These are phyloP conservation scores for Atta colombica DNA, from an alignment of 1,140 invertebrate genomes.

Conservation along the genomic window DNA sequence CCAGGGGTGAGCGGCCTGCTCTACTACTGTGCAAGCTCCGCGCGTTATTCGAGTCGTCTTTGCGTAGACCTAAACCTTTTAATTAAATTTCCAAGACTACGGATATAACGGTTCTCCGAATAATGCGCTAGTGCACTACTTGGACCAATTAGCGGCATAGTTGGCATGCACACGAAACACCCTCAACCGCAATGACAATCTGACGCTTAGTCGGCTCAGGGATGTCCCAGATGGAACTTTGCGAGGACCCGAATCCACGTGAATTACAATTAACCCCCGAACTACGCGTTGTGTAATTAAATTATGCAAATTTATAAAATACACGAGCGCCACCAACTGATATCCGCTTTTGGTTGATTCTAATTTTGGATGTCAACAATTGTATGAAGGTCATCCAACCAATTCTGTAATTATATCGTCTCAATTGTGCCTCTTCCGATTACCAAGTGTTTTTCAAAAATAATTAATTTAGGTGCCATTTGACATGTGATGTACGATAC, in stretches of 20 bases:
- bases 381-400: not conserved
- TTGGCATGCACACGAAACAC: constrained; percentile 3
- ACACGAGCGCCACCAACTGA: not conserved
- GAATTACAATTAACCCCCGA: constrained; percentile 27
- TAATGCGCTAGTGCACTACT: not conserved
- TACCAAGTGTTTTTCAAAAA: too few relatives aligned
- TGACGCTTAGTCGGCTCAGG: constrained; percentile 5
- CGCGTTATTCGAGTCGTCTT: constrained; percentile 58
- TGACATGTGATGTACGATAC: not conserved
- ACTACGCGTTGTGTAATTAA: constrained; percentile 27
- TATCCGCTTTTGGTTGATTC: not conserved
- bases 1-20: constrained; percentile 78
- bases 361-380: not conserved
- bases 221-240: constrained; percentile 20
- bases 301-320: constrained; percentile 33
- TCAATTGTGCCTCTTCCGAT: not conserved
- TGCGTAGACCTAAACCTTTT: constrained; percentile 40
- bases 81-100: constrained; percentile 65
- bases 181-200: constrained; percentile 5
- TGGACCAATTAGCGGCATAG: constrained; percentile 31
- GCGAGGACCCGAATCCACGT: constrained; percentile 18
- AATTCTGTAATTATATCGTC: not conserved
- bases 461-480: not conserved
- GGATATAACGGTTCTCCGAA: constrained; percentile 7
- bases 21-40: constrained; percentile 14